Conservation (phyloP, 2,888 invertebrate species). For the Galerucella pusilla region DNA sequence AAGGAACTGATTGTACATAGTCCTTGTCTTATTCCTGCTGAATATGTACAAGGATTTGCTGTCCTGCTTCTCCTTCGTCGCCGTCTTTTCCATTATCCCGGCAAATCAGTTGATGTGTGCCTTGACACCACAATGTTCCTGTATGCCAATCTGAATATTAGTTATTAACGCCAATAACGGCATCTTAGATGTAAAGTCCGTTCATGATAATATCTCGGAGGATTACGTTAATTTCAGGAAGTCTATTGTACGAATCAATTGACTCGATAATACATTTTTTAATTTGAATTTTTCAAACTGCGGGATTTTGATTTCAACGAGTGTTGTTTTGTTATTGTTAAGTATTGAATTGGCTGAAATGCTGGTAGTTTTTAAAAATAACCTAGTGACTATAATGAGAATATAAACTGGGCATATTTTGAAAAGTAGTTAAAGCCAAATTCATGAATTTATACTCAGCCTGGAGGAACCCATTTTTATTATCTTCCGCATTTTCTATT, state of each 20-base stretch:
- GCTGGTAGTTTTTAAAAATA: no score
- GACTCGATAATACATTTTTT: background rate
- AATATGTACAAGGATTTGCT: slow-evolving; percentile 58
- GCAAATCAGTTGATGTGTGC: slow-evolving; percentile 47
- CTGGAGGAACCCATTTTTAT: no score
- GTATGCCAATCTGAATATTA: slow-evolving; percentile 40
- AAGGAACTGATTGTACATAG: slow-evolving; percentile 63
- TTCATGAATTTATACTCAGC: no score
- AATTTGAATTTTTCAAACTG: no score
- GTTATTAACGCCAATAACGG: slow-evolving; percentile 28
- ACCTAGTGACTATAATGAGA: no score
- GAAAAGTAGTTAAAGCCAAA: no score
- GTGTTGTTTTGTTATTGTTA: no score
- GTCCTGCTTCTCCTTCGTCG: slow-evolving; percentile 45
- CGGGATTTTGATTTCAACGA: no score
- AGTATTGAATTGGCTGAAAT: no score
- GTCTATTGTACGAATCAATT: background rate
- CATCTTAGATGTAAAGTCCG: slow-evolving; percentile 25
- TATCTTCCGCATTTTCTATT: no score
- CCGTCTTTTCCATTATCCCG: slow-evolving; percentile 36
- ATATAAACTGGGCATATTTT: no score
- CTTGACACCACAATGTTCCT: slow-evolving; percentile 41
- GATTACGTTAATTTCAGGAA: background rate
- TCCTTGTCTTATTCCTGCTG: slow-evolving; percentile 58
- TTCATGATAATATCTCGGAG: slow-evolving; percentile 6